Evolutionary conservation across 2,888 invertebrate genomes (phyloP), one percentile per base, ranked within the genome.

Genomic region (Agelastica alni): DNA sequence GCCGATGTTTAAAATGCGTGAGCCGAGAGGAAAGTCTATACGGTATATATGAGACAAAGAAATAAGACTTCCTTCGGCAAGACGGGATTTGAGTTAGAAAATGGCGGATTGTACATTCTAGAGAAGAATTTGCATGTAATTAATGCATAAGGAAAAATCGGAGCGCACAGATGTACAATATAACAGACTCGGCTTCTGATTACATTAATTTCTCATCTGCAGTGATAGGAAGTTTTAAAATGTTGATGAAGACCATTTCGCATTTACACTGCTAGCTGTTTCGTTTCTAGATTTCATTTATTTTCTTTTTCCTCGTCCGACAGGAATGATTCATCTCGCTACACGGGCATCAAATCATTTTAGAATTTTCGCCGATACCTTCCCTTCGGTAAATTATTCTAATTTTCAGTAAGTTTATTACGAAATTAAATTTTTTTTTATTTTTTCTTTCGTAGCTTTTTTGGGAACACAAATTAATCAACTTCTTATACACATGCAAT

Each of bases 1-100:
- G 71, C 74, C 76, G 75, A 77, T 77, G 76, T 76, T 80, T 79
- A 79, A 79, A 75, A 77, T 77, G 77, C 76, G 76, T 76, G 75
- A 77, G 76, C 72, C 70, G 70, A 71, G 74, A 49, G 49, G 49
- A 71, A 73, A 75, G 67, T 70, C 68, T 69, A 63, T 64, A 64
- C 61, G 61, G n/a, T 65, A 72, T 75, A 75, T 75, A 75, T 76
- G 75, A 75, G 76, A 76, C 75, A 76, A 75, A 76, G 75, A 75
- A 76, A 76, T 73, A 72, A 73, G 75, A 75, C 70, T 70, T 39
- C 12, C 75, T 77, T 66, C 66, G 37, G 20, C 68, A 67, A 70
- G 70, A 70, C 69, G 72, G 66, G 73, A 74, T 74, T 73, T 69
- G 74, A 75, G 74, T 74, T 74, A 71, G 74, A 76, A 76, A 75